phyloP scores from a whole-genome alignment of 30 jellyfish, hydroid and myxozoan species.

The Cassiopea andromeda region DNA sequence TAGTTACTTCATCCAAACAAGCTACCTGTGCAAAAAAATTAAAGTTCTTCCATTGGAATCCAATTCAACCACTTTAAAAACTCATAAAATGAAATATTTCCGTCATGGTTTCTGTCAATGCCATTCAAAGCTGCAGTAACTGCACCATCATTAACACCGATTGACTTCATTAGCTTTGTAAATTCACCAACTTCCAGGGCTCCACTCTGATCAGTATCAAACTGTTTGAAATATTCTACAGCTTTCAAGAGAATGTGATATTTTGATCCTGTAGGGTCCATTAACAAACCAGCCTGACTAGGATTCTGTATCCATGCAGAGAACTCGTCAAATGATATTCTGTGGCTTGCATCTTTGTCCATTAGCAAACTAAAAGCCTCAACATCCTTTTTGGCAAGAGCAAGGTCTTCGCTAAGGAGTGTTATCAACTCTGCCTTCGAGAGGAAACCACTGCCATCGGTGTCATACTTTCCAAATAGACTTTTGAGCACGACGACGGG shows the following conservation, averaged over 20 bases:
- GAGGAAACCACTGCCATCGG: slow-evolving; percentile 55
- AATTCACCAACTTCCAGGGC: slow-evolving; percentile 80
- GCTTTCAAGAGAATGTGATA: slow-evolving; percentile 75
- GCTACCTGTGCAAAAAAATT: not conserved
- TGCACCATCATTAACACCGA: slow-evolving; percentile 67
- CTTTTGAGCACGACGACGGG: slow-evolving; percentile 68
- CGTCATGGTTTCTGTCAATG: slow-evolving; percentile 83
- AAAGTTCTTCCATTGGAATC: slow-evolving; percentile 74
- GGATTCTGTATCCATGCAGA: slow-evolving; percentile 42
- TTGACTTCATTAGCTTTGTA: slow-evolving; percentile 44
- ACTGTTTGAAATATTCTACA: slow-evolving; percentile 78
- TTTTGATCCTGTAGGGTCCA: slow-evolving; percentile 58
- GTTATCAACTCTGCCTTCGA: slow-evolving; percentile 28
- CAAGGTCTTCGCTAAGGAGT: slow-evolving; percentile 55
- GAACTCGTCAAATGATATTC: slow-evolving; percentile 59
- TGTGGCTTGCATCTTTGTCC: slow-evolving; percentile 74
- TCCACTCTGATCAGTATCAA: slow-evolving; percentile 78
- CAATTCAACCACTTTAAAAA: slow-evolving; percentile 88
- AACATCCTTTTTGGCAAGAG: slow-evolving; percentile 46
- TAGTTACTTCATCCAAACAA: too few relatives aligned
- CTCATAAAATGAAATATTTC: slow-evolving; percentile 75
- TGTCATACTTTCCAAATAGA: slow-evolving; percentile 58
- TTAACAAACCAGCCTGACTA: slow-evolving; percentile 26
- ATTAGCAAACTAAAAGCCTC: slow-evolving; percentile 43
- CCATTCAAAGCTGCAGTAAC: slow-evolving; percentile 64